Evolutionary conservation across 2,888 invertebrate species (phyloP).

Genomic region (Aleiodes testaceus): DNA sequence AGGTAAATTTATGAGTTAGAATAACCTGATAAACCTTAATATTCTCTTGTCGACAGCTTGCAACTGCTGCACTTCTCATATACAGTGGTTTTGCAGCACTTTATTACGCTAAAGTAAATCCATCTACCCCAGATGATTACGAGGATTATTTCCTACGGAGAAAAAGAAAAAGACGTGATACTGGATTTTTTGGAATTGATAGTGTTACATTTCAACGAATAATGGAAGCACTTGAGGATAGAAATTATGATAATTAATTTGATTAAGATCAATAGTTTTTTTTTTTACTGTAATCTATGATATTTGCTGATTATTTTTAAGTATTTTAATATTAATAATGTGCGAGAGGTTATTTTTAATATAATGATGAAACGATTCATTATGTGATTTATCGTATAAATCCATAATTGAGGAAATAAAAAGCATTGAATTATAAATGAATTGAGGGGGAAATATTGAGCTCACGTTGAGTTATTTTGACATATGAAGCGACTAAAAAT

Average conservation of each 20-base stretch:
- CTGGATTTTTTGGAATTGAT: conserved; percentile 75
- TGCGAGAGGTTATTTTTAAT: neutral
- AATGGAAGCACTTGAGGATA: conserved; percentile 76
- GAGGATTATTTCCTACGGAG: conserved; percentile 83
- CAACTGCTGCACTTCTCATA: conserved; percentile 85
- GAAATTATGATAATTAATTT: conserved; percentile 62
- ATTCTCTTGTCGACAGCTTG: conserved; percentile 77
- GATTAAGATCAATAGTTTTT: conserved; percentile 4
- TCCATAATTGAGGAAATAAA: conserved; percentile 34
- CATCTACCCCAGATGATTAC: conserved; percentile 84
- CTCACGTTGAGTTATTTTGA: conserved; percentile 26
- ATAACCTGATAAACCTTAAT: conserved; percentile 38
- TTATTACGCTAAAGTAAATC: conserved; percentile 91
- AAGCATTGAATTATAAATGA: conserved; percentile 34
- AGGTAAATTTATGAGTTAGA: conserved; percentile 34
- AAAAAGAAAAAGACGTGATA: conserved; percentile 67
- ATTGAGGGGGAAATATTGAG: conserved; percentile 6
- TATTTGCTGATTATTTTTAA: neutral
- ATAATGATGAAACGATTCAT: conserved; percentile 1
- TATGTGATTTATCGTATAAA: conserved; percentile 39
- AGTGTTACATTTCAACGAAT: conserved; percentile 80
- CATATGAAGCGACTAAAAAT: conserved; percentile 27
- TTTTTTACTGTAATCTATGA: neutral
- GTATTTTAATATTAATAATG: conserved; percentile 18
- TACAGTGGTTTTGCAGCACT: conserved; percentile 91